phyloP scores from a whole-genome alignment of 2,888 invertebrate species.

The Thumatha senex region DNA sequence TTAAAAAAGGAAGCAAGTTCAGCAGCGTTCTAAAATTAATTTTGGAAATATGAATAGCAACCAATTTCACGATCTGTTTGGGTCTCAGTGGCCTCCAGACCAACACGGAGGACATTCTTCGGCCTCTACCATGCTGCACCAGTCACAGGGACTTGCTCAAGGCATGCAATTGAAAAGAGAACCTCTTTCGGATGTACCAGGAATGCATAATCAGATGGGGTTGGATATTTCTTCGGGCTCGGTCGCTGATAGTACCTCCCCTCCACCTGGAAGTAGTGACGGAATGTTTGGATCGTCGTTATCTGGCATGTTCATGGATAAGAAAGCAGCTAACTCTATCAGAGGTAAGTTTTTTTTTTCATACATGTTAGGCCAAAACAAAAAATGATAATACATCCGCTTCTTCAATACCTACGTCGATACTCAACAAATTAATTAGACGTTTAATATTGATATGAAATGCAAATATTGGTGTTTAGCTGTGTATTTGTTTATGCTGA shows the following conservation, averaged over 20 bases:
- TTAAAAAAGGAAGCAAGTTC: slow-evolving; percentile 29
- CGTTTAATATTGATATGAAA: slow-evolving; percentile 16
- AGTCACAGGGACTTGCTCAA: slow-evolving; percentile 52
- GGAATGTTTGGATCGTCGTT: slow-evolving; percentile 75
- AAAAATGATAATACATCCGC: not conserved
- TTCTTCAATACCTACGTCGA: not conserved
- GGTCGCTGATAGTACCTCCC: slow-evolving; percentile 85
- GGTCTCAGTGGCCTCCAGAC: slow-evolving; percentile 80
- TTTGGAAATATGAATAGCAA: slow-evolving; percentile 69
- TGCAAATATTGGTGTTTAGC: slow-evolving; percentile 16
- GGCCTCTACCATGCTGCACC: slow-evolving; percentile 76
- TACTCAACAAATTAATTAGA: slow-evolving; percentile 2
- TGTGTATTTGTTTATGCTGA: slow-evolving; percentile 17
- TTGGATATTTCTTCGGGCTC: slow-evolving; percentile 69
- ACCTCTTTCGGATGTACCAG: slow-evolving; percentile 61
- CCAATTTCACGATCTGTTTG: slow-evolving; percentile 78
- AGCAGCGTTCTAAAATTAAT: slow-evolving; percentile 40
- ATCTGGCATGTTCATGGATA: slow-evolving; percentile 81
- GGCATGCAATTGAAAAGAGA: slow-evolving; percentile 70
- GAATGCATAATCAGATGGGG: slow-evolving; percentile 69
- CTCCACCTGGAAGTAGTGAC: slow-evolving; percentile 79
- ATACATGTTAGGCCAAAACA: not conserved
- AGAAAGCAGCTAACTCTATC: slow-evolving; percentile 86
- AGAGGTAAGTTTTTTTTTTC: slow-evolving; percentile 78
- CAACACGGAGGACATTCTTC: slow-evolving; percentile 77